These are phyloP conservation scores for Frankliniella fusca DNA, from an alignment of 2,888 invertebrate species.

Conservation along the genomic window DNA sequence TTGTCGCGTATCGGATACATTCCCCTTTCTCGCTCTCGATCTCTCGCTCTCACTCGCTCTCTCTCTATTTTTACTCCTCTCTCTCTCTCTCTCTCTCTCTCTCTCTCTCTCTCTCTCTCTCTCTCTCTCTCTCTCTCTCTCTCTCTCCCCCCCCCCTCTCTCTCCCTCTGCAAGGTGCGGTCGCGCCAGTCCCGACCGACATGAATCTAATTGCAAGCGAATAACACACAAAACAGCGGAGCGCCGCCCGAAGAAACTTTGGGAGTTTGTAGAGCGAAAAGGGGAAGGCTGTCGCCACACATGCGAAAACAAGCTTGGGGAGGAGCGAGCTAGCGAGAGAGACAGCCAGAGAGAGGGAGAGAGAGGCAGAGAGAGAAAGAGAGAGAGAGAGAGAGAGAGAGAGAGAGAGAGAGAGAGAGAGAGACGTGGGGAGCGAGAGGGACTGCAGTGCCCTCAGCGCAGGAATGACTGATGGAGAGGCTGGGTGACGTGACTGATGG, in stretches of 20 bases:
- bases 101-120: neutral
- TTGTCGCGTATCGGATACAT: too few species aligned
- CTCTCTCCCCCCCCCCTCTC: too few species aligned
- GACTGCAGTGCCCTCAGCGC: neutral
- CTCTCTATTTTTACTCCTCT: neutral
- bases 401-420: neutral
- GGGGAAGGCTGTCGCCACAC: too few species aligned
- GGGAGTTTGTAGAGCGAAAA: neutral
- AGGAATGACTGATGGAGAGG: slow-evolving; percentile 12
- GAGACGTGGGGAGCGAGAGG: neutral
- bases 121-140: neutral
- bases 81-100: neutral
- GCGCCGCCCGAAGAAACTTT: neutral
- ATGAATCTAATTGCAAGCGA: neutral
- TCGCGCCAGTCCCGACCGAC: neutral
- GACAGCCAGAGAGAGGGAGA: neutral
- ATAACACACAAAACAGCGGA: neutral
- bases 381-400: neutral
- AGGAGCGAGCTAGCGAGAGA: neutral
- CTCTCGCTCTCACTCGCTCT: neutral
- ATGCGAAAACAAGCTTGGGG: neutral
- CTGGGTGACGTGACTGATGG: slow-evolving; percentile 15
- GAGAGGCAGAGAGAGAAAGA: neutral
- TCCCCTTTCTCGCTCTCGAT: neutral
- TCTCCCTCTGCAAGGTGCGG: neutral